Percentiles rank a stretch among this genome's conserved stretches.
Conservation (phyloP, 2,797 vertebrate species). For the Ciconia nigra region DNA sequence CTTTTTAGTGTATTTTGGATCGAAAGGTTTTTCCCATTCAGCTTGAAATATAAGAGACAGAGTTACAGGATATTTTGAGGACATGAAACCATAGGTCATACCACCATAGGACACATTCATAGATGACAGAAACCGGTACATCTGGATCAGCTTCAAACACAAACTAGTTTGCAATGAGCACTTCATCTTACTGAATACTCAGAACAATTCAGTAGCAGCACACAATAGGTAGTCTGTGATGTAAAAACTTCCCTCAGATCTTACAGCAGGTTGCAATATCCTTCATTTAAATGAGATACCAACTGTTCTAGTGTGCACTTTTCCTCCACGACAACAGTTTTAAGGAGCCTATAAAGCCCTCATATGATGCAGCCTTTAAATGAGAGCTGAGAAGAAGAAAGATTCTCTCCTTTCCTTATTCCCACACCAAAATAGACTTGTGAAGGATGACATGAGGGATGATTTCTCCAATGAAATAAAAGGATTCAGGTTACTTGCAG, state of each 20-base stretch:
- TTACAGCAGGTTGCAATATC: background rate
- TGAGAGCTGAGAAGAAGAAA: background rate
- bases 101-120: background rate
- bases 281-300: background rate
- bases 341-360: background rate
- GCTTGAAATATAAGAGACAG: slow-evolving; percentile 60
- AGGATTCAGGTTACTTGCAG: background rate
- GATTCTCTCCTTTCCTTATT: background rate
- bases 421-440: background rate
- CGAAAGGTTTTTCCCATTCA: slow-evolving; percentile 86
- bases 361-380: background rate
- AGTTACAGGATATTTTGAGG: background rate
- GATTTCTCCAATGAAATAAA: background rate
- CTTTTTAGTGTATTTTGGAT: slow-evolving; percentile 76
- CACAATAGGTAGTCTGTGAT: background rate
- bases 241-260: background rate
- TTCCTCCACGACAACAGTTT: background rate
- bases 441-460: background rate
- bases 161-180: background rate
- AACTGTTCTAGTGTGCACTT: background rate
- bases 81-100: background rate
- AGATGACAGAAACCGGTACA: background rate
- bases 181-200: background rate
- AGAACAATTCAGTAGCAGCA: background rate
- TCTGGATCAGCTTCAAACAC: background rate